Evolutionary conservation across 1,140 invertebrate genomes (phyloP).

Genomic region (Cylas formicarius): DNA sequence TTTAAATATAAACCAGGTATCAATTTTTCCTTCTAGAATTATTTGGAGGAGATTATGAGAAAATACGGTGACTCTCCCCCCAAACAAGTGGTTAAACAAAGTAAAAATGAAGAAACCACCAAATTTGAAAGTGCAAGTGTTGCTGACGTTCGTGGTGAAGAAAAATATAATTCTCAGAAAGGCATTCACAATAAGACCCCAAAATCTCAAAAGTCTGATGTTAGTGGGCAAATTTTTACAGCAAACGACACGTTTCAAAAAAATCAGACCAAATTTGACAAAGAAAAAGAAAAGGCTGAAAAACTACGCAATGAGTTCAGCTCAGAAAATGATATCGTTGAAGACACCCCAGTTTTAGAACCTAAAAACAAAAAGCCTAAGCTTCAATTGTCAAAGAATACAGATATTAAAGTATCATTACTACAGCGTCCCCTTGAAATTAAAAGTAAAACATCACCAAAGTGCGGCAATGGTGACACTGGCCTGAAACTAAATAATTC

Average conservation of each 20-base stretch:
- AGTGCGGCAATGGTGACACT: no score
- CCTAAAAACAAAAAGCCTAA: no score
- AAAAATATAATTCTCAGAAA: slow-evolving; percentile 3
- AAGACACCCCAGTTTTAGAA: slow-evolving; percentile 11
- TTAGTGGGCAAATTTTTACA: slow-evolving; percentile 9
- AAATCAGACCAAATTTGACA: slow-evolving; percentile 17
- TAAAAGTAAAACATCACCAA: no score
- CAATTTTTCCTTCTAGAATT: slow-evolving; percentile 20
- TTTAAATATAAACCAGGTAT: slow-evolving; percentile 1
- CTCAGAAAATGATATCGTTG: slow-evolving; percentile 11
- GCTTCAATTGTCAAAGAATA: no score
- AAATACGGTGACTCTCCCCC: slow-evolving; percentile 13
- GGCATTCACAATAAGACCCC: not conserved
- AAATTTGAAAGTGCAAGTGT: slow-evolving; percentile 11
- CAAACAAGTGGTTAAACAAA: not conserved
- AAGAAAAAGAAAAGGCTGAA: slow-evolving; percentile 12
- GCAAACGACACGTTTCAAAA: slow-evolving; percentile 1
- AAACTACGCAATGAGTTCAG: not conserved
- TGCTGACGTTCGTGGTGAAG: no score
- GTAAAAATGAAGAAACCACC: not conserved
- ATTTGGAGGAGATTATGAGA: slow-evolving; percentile 21
- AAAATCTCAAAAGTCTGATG: not conserved
- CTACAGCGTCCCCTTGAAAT: no score
- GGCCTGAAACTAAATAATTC: no score
- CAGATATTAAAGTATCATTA: no score